Base-by-base conservation (phyloP, 2,113 vertebrate genomes). In the Pluvianellus socialis region DNA sequence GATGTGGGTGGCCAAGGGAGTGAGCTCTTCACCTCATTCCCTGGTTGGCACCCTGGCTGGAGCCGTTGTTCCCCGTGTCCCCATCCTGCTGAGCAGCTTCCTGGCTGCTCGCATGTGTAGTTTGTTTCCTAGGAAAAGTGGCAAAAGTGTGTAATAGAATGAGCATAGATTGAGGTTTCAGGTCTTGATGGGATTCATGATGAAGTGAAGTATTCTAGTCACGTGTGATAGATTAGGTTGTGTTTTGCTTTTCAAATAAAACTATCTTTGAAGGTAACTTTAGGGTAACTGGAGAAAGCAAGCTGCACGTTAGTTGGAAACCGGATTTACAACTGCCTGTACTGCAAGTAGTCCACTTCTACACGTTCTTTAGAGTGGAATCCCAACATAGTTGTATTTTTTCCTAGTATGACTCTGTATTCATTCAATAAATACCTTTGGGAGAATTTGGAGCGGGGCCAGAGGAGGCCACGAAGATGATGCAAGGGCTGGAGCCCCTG, bases 71-170 rank as follows among this genome's bases (percentile, higher is more conserved):
- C 21, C 73, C 32, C 10, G 38, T 12, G 53, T 56, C 71, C 61
- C 63, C 75, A 15, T 72, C 81, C 85, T 65, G 44, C 90, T 45
- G 8, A 47, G 79, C 79, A 82, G 28, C 45, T 87, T 72, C 85
- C 88, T 45, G 24, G 21, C 86, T 45, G 61, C 67, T 88, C 4
- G 5, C 12, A 7, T 0, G 0, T n/a, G 22, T 3, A 0, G 0
- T 42, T 73, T 66, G 13, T 42, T 74, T 77, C 53, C 63, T 12
- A 61, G 61, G 47, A 70, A 35, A 52, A 62, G 50, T 10, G 44
- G 26, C 33, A 11, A 1, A 63, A 74, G 38, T 5, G 24, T 58
- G 14, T 24, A 13, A 47, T 9, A 47, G 33, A 5, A 14, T 1
- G 3, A 44, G 23, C 1, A 0, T 9, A 55, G n/a, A 2, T 2